A percentile compares a stretch with the other conserved stretches of the same genome.
Evolutionary conservation across 2,113 vertebrate species (phyloP).

Genomic region (Gallinago undulata): DNA sequence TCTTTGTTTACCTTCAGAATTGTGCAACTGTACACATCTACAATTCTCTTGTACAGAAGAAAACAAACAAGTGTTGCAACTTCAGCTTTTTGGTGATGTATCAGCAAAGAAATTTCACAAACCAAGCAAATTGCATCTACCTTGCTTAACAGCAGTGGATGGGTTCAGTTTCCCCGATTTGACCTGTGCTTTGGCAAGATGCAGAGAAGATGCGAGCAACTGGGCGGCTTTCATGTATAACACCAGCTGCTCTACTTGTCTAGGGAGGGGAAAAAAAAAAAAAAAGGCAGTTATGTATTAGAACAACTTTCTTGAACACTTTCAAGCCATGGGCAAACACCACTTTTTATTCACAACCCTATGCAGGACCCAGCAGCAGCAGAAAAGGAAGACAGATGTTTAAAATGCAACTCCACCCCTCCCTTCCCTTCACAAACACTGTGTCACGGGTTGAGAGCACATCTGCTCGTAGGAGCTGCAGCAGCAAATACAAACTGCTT

Average conservation of each 20-base stretch:
- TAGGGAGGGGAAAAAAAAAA: neutral
- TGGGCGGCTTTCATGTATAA: slow-evolving; percentile 96
- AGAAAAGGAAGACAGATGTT: slow-evolving; percentile 32
- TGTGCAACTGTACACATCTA: neutral
- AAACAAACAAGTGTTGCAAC: neutral
- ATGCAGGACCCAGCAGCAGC: neutral
- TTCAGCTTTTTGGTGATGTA: neutral
- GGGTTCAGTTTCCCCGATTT: slow-evolving; percentile 94
- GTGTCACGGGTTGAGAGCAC: slow-evolving; percentile 6
- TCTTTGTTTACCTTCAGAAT: neutral
- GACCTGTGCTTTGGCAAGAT: slow-evolving; percentile 94
- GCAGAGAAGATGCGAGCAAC: slow-evolving; percentile 91
- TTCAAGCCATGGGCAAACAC: neutral
- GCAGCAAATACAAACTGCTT: slow-evolving; percentile 23
- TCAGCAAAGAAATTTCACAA: neutral
- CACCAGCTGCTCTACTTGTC: slow-evolving; percentile 95
- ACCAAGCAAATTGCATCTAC: slow-evolving; percentile 59
- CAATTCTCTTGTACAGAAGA: neutral
- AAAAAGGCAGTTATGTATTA: neutral
- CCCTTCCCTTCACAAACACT: slow-evolving; percentile 4
- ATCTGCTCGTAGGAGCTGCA: slow-evolving; percentile 16
- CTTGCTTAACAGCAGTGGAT: slow-evolving; percentile 93
- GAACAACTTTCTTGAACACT: neutral
- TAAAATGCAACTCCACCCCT: slow-evolving; percentile 28
- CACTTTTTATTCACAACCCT: neutral